Evolutionary conservation across 2,797 vertebrate species (phyloP), one percentile per base, ranked within the genome.

Genomic region (Merluccius polli): DNA sequence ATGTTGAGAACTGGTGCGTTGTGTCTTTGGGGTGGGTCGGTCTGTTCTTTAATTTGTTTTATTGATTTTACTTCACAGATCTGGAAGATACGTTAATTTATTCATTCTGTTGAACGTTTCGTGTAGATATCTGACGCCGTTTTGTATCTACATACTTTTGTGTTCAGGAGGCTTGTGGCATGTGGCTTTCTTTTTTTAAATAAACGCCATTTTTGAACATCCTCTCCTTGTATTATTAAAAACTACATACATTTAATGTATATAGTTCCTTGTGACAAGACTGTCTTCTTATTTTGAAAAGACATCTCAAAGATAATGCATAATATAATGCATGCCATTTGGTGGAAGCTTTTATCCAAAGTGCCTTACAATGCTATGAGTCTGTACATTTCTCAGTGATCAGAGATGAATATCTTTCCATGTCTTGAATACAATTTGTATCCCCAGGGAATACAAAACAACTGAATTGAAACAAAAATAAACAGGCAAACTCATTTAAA

Each of bases 131-230:
- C 87, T 73, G 36, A 80, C 35, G 71, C 78, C 83, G 82, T 91
- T 92, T 90, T 91, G 77, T 89, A 86, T 91, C 73, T 80, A 73
- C 82, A 65, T 80, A 76, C 70, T 30, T 80, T 89, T 91, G 74
- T 90, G 88, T 91, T 88, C 32, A 81, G 76, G 83, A 83, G 78
- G 69, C 77, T 63, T 74, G 78, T 84, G 85, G 87, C 88, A 89
- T 86, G 79, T 86, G 90, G 84, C 71, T 84, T 90, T 80, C 79
- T 35, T 82, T 84, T 87, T 89, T 87, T 81, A 70, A 94, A 93
- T 93, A 93, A 94, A 94, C 27, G 84, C 87, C 90, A 92, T 93
- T 94, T 94, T 94, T 90, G 84, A 91, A 92, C 88, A 90, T 90
- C 76, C 84, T 88, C 84, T 90, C 79, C 71, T 81, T 88, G 77